These are phyloP conservation scores for Lasiurus borealis DNA, from an alignment of 2,113 vertebrate species.

Conservation along the genomic window DNA sequence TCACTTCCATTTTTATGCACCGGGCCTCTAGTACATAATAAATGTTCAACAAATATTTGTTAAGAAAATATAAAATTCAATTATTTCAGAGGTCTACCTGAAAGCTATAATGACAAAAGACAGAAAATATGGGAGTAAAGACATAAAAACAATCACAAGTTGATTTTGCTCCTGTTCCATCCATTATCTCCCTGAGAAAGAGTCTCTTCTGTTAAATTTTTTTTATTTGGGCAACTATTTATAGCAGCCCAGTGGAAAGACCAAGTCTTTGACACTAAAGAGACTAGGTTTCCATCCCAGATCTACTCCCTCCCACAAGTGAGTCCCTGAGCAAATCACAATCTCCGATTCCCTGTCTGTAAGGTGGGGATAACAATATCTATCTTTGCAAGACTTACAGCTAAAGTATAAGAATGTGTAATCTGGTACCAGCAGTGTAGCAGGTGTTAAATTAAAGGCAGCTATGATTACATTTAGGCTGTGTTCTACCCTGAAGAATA, in stretches of 20 bases:
- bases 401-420: neutral
- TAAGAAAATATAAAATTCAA: slow-evolving; percentile 49
- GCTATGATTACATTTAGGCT: neutral
- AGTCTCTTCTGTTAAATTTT: neutral
- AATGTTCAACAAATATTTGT: neutral
- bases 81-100: neutral
- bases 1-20: no score
- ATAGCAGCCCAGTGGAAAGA: neutral
- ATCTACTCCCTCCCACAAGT: neutral
- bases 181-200: neutral
- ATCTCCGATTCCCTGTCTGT: neutral
- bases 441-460: neutral
- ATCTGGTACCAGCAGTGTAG: neutral
- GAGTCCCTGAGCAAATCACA: neutral
- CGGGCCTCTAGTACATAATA: no score
- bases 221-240: neutral
- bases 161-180: neutral
- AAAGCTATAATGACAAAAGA: neutral
- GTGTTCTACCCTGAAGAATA: neutral
- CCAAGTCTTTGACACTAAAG: neutral
- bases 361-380: neutral
- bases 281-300: neutral
- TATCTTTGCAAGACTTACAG: neutral
- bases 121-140: neutral
- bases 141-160: neutral